phyloP scores from a whole-genome alignment of 1,140 invertebrate species.

The Panagrolaimus sp. region DNA sequence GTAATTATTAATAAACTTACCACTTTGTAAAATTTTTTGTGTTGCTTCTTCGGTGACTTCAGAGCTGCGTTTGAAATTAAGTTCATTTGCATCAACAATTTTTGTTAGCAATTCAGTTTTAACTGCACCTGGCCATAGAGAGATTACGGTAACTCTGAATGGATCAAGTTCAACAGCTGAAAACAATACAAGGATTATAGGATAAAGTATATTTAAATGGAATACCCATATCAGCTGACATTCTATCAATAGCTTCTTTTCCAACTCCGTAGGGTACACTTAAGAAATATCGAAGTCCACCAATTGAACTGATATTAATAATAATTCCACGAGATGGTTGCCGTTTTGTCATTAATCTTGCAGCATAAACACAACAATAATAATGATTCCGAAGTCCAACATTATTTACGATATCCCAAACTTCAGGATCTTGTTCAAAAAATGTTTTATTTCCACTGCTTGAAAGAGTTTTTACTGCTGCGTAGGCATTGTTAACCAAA shows the following conservation, averaged over 20 bases:
- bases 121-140: constrained; percentile 62
- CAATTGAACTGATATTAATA: constrained; percentile 62
- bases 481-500: constrained; percentile 62
- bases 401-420: constrained; percentile 62
- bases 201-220: background rate
- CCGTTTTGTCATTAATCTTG: constrained; percentile 61
- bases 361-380: constrained; percentile 61
- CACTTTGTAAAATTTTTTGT: background rate
- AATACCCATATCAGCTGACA: constrained; percentile 60
- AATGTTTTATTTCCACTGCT: constrained; percentile 57
- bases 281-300: constrained; percentile 62
- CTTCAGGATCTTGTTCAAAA: constrained; percentile 57
- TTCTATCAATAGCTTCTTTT: constrained; percentile 58
- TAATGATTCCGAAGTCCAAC: constrained; percentile 63
- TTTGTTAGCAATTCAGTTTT: constrained; percentile 59
- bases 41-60: background rate
- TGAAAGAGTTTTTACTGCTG: constrained; percentile 54
- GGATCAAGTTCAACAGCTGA: constrained; percentile 60
- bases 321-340: constrained; percentile 60
- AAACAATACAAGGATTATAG: background rate
- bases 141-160: constrained; percentile 61
- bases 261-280: constrained; percentile 57
- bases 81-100: background rate
- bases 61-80: background rate
- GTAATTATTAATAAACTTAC: no score